Evolutionary conservation across 2,888 invertebrate species (phyloP), one percentile per base, ranked within the genome.

Genomic region (Abrostola triplasia): DNA sequence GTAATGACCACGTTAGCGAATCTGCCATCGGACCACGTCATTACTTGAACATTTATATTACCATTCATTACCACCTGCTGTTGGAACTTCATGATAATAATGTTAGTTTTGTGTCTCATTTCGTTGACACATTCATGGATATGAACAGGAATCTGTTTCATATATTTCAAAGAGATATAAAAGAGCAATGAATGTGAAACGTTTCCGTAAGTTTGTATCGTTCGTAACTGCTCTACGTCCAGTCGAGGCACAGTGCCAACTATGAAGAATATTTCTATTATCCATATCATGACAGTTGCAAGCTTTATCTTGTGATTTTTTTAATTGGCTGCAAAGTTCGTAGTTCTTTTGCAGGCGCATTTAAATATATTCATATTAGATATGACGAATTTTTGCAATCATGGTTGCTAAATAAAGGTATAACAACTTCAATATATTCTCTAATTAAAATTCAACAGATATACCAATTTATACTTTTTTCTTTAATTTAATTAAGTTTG

Each of bases 211-310:
- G 47, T 49, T 59, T 38, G 66, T 59, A 64, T 63, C 40, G 24
- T 59, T 66, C 54, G 48, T 58, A 51, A 57, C 42, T 24, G 58
- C 61, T 61, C 50, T 59, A 58, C 64, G 65, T 67, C 55, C 50
- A 65, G 42, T 38, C 9, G 50, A 76, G 80, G 79, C 80, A 61
- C 9, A 35, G 41, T 59, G 79, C 80, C 76, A 80, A 65, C 62
- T 59, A 56, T 64, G 67, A 70, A 75, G 69, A 60, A 64, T 73
- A 48, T 44, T 57, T 62, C 6, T 62, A 52, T 60, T 64, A 66
- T 65, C 37, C 37, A 57, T 55, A 65, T 57, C 60, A 48, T 55
- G 54, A 67, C 64, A 58, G 57, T 57, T 52, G 55, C 56, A 61
- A 52, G 44, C 12, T 67, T 49, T 7, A 38, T 42, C 48, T 38